phyloP scores from a whole-genome alignment of 2,113 vertebrate species.

The Sigmodon hispidus region DNA sequence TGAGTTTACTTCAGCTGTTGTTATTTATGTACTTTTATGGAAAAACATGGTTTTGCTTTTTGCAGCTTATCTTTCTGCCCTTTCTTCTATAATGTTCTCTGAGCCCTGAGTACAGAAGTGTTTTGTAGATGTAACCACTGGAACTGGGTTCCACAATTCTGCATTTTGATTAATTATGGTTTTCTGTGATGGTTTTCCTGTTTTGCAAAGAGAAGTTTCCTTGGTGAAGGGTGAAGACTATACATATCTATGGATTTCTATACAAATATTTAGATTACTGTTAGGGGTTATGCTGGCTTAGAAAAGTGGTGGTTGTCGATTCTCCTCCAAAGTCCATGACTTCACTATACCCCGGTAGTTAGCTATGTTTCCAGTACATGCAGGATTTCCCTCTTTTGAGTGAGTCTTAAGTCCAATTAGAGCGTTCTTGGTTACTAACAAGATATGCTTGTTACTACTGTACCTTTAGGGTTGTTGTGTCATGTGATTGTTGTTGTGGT shows the following conservation, averaged over 20 bases:
- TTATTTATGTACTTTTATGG: not conserved
- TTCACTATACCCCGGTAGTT: not conserved
- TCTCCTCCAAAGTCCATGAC: not conserved
- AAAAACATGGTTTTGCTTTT: not conserved
- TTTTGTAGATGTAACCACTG: not conserved
- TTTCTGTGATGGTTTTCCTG: not conserved
- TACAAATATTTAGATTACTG: not conserved
- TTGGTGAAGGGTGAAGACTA: not conserved
- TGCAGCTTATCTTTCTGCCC: not conserved
- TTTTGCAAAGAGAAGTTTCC: not conserved
- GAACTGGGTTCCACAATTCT: not conserved
- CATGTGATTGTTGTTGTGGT: not conserved
- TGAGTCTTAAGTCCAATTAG: not conserved
- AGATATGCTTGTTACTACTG: not conserved
- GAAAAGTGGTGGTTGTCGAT: not conserved
- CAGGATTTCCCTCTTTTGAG: not conserved
- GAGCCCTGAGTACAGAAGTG: not conserved
- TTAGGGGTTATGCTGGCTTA: not conserved
- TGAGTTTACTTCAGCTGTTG: not conserved
- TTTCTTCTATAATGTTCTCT: not conserved
- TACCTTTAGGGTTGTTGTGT: not conserved
- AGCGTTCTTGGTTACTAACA: not conserved
- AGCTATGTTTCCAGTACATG: not conserved
- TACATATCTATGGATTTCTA: not conserved
- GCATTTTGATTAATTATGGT: not conserved